Conservation (phyloP, 2,888 invertebrate genomes). For the Diarsia brunnea region DNA sequence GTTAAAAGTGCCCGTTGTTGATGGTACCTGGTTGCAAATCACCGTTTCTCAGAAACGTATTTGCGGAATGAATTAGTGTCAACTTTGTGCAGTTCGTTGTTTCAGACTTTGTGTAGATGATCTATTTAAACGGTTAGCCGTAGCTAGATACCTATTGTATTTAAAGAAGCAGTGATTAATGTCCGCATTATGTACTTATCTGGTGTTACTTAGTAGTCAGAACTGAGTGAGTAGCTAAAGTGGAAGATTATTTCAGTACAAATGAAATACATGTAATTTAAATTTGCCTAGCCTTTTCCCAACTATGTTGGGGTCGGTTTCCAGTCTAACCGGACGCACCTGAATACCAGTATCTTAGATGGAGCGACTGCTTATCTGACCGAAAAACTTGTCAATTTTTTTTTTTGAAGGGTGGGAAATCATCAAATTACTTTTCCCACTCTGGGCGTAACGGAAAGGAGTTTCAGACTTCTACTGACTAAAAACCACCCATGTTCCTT, state of each 20-base stretch:
- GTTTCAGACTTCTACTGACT: too few species aligned
- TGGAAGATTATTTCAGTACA: not conserved
- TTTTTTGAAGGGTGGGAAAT: too few species aligned
- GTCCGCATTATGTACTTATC: not conserved
- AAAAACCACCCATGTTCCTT: too few species aligned
- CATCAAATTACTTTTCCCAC: too few species aligned
- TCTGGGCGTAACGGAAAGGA: too few species aligned
- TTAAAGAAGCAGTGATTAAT: constrained; percentile 4
- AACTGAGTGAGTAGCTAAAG: not conserved
- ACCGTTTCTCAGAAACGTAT: constrained; percentile 57
- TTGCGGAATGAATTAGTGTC: constrained; percentile 57
- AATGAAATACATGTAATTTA: not conserved
- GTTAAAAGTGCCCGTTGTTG: not conserved
- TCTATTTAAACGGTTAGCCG: constrained; percentile 12
- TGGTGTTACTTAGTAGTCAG: not conserved
- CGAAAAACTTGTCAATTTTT: too few species aligned
- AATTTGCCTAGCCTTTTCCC: too few species aligned
- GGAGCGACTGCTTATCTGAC: too few species aligned
- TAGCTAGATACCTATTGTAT: constrained; percentile 9
- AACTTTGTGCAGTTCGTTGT: constrained; percentile 32
- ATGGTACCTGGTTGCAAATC: constrained; percentile 19
- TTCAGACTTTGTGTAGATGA: not conserved
- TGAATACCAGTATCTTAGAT: too few species aligned
- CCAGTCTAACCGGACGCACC: too few species aligned
- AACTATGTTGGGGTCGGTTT: too few species aligned